Evolutionary conservation across 2,888 invertebrate genomes (phyloP).

Genomic region (Aphidoletes aphidimyza): DNA sequence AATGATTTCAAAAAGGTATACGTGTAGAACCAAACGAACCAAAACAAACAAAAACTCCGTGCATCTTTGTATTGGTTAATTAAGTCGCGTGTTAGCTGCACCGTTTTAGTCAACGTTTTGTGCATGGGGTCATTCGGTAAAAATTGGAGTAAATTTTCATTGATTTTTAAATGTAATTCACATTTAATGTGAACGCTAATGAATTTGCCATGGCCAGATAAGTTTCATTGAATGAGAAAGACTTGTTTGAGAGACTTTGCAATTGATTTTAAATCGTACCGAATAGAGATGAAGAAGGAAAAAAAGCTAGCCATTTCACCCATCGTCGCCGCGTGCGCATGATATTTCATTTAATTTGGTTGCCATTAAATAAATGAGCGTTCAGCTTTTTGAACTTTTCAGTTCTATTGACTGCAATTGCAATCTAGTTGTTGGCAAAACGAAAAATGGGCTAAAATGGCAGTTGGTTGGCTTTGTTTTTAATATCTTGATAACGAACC

Average conservation of each 20-base stretch:
- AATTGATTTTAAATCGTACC: slow-evolving; percentile 9
- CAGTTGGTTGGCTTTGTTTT: neutral
- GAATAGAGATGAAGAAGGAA: too few species aligned
- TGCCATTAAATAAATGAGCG: slow-evolving; percentile 1
- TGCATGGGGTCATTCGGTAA: neutral
- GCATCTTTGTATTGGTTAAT: too few species aligned
- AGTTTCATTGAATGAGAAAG: too few species aligned
- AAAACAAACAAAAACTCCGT: too few species aligned
- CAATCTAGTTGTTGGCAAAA: neutral
- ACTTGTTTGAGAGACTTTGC: neutral
- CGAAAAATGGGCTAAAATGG: slow-evolving; percentile 31
- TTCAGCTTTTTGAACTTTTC: neutral
- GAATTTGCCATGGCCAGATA: too few species aligned
- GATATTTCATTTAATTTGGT: slow-evolving; percentile 12
- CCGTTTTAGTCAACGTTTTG: neutral
- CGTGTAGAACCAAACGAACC: too few species aligned
- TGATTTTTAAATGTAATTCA: too few species aligned
- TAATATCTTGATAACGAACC: slow-evolving; percentile 51
- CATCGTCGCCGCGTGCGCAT: neutral
- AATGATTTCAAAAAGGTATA: neutral
- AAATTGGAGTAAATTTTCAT: slow-evolving; percentile 28
- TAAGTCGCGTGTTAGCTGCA: neutral
- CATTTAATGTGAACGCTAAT: too few species aligned
- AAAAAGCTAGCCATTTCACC: neutral
- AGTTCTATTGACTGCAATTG: neutral